Percentiles rank a stretch among this genome's conserved stretches.
Evolutionary conservation across 1,140 invertebrate genomes (phyloP).

Genomic region (Neodiprion virginianus): DNA sequence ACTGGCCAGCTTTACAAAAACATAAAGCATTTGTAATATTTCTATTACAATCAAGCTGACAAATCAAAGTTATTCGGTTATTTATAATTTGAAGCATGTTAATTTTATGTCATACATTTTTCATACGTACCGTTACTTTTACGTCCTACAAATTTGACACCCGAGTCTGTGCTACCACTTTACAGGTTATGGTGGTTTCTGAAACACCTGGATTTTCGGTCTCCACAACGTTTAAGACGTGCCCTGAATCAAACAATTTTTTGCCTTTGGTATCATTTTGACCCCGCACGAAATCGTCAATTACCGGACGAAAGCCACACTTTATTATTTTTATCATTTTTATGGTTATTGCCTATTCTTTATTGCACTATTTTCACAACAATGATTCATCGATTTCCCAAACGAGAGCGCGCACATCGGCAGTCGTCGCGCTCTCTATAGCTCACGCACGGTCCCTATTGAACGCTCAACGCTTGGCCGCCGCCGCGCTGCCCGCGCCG

Average conservation of each 20-base stretch:
- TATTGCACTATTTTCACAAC: background rate
- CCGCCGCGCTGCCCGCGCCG: too few relatives aligned
- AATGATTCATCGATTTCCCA: background rate
- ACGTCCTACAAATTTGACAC: slow-evolving; percentile 23
- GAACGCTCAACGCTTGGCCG: background rate
- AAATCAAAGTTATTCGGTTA: slow-evolving; percentile 20
- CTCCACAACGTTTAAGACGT: slow-evolving; percentile 22
- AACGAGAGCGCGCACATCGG: background rate
- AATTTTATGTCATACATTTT: background rate
- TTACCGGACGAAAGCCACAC: slow-evolving; percentile 17
- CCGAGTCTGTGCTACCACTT: slow-evolving; percentile 23
- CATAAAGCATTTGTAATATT: slow-evolving; percentile 21
- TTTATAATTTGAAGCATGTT: background rate
- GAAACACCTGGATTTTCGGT: background rate
- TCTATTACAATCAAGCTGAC: slow-evolving; percentile 24
- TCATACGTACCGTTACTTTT: slow-evolving; percentile 23
- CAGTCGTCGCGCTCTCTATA: background rate
- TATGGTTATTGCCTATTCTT: background rate
- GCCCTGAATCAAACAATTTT: slow-evolving; percentile 22
- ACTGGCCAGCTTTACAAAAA: slow-evolving; percentile 21
- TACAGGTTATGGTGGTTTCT: slow-evolving; percentile 8
- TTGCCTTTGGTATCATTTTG: slow-evolving; percentile 19
- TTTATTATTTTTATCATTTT: background rate
- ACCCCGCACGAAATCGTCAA: slow-evolving; percentile 4
- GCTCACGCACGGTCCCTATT: background rate